Conservation (phyloP, 2,888 invertebrate genomes). For the Luperina nickerlii region DNA sequence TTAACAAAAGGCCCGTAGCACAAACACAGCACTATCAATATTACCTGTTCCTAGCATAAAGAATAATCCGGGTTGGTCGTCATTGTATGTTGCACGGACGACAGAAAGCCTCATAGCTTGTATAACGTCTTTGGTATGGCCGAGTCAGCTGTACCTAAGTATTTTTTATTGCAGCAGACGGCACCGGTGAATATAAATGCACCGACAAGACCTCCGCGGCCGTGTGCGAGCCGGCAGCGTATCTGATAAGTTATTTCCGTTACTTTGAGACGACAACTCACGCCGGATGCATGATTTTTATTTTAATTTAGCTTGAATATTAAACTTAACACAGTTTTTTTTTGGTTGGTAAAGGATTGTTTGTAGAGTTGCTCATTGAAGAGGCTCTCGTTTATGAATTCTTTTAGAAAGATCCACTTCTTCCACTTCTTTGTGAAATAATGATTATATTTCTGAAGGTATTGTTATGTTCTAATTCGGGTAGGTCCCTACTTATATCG, state of each 20-base stretch:
- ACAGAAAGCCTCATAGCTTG: constrained; percentile 82
- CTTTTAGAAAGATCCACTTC: not conserved
- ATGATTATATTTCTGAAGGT: no score
- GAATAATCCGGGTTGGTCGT: constrained; percentile 85
- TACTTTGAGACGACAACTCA: constrained; percentile 74
- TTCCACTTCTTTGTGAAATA: not conserved
- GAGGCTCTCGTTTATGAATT: not conserved
- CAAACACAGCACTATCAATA: constrained; percentile 77
- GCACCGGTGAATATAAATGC: constrained; percentile 71
- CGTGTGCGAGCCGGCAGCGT: constrained; percentile 73
- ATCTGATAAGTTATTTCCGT: constrained; percentile 88
- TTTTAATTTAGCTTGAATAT: constrained; percentile 59
- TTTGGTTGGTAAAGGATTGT: constrained; percentile 20
- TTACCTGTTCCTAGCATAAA: constrained; percentile 87
- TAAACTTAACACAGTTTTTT: constrained; percentile 32
- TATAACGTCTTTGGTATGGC: constrained; percentile 76
- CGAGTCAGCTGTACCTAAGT: constrained; percentile 75
- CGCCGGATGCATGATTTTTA: constrained; percentile 72
- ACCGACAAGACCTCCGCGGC: constrained; percentile 54
- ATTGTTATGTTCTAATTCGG: not conserved
- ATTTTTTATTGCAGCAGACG: constrained; percentile 70
- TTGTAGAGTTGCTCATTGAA: constrained; percentile 15
- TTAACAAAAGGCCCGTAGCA: constrained; percentile 17
- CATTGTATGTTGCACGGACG: constrained; percentile 83
- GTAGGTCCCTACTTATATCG: not conserved